phyloP scores from a whole-genome alignment of 2,113 vertebrate species.

The Vulpes lagopus region DNA sequence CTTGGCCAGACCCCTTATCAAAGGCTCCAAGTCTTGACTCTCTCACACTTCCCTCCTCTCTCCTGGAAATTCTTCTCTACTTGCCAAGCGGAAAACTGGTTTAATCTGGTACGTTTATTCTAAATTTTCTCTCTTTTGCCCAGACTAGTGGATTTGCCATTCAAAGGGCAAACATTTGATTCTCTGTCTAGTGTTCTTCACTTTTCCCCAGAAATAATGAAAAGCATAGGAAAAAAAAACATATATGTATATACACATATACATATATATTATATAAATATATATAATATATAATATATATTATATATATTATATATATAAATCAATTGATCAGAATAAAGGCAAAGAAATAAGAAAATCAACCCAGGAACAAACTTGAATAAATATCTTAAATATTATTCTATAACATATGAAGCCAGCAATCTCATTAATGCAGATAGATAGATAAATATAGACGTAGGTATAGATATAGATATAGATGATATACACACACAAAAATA shows the following conservation, averaged over 20 bases:
- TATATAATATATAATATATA: background rate
- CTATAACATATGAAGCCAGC: background rate
- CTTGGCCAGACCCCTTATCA: background rate
- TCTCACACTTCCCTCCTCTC: background rate
- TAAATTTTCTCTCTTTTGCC: background rate
- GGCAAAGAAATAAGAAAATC: slow-evolving; percentile 20
- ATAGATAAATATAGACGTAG: background rate
- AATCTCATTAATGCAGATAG: background rate
- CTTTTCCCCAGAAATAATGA: background rate
- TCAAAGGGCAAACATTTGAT: background rate
- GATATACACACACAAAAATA: background rate
- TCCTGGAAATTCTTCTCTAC: background rate
- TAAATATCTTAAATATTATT: background rate
- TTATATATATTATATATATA: background rate
- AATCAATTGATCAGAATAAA: background rate
- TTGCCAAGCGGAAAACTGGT: background rate
- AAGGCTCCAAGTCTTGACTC: background rate
- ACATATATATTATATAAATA: background rate
- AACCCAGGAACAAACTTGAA: slow-evolving; percentile 19
- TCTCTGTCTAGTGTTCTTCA: background rate
- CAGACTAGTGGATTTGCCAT: background rate
- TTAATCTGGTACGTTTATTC: background rate
- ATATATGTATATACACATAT: background rate
- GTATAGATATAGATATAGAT: background rate
- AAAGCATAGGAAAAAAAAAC: background rate